These are phyloP conservation scores for Hylaeus volcanicus DNA, from an alignment of 1,140 invertebrate species.

Conservation along the genomic window DNA sequence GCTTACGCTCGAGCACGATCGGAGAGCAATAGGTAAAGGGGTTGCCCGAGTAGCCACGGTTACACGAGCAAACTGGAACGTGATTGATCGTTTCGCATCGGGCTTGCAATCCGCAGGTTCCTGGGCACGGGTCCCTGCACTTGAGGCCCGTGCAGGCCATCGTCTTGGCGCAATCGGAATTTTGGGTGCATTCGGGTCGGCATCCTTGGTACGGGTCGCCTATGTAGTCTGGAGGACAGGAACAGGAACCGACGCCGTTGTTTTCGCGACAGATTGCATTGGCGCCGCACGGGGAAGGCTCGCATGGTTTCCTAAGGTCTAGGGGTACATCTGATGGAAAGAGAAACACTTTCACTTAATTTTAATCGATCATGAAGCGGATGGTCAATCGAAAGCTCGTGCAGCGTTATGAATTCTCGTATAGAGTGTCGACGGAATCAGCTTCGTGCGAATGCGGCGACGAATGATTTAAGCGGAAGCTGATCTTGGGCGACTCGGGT, in stretches of 20 bases:
- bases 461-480: constrained; percentile 6
- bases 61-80: constrained; percentile 84
- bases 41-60: constrained; percentile 83
- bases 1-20: constrained; percentile 68
- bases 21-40: constrained; percentile 78
- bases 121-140: constrained; percentile 85
- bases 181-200: constrained; percentile 87
- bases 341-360: constrained; percentile 73
- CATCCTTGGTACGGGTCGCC: constrained; percentile 88
- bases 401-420: constrained; percentile 1
- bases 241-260: constrained; percentile 80
- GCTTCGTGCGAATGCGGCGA: background rate
- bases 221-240: constrained; percentile 86
- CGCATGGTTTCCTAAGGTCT: constrained; percentile 82
- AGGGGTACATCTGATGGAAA: constrained; percentile 69
- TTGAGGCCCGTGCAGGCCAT: constrained; percentile 84
- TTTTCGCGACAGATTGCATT: constrained; percentile 81
- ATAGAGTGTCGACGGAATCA: background rate
- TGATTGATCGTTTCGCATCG: constrained; percentile 85
- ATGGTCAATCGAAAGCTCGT: constrained; percentile 49
- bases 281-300: constrained; percentile 84
- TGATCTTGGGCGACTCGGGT: background rate
- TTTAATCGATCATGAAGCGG: constrained; percentile 26
- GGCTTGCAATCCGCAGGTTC: constrained; percentile 85
- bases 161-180: constrained; percentile 84